Conservation (phyloP, 2,888 invertebrate genomes). For the Archips xylosteana region DNA sequence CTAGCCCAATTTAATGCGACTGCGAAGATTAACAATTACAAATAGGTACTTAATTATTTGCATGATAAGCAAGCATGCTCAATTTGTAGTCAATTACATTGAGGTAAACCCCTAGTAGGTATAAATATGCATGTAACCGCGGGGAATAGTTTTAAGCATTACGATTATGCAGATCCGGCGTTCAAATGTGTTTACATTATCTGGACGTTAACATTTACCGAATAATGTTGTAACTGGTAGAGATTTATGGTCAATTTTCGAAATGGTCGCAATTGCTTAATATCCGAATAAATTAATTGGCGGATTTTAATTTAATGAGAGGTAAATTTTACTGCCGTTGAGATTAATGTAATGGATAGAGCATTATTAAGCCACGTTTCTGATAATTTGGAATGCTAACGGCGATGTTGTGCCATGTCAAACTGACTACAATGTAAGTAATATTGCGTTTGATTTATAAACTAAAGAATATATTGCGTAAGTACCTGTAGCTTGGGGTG, state of each 20-base stretch:
- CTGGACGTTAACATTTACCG: constrained; percentile 10
- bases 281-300: not conserved
- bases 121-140: constrained; percentile 4
- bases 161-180: constrained; percentile 19
- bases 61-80: constrained; percentile 1
- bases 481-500: too few relatives aligned
- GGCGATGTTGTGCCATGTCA: not conserved
- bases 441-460: not conserved
- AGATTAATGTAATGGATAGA: not conserved
- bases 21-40: not conserved
- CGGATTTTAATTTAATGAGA: not conserved
- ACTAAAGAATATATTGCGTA: not conserved
- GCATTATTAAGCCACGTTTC: not conserved
- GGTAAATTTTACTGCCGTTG: not conserved
- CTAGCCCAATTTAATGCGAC: not conserved
- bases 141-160: constrained; percentile 17
- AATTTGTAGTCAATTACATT: constrained; percentile 10
- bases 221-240: not conserved
- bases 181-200: constrained; percentile 20
- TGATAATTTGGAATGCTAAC: not conserved
- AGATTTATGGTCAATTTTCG: constrained; percentile 3
- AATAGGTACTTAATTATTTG: not conserved
- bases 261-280: constrained; percentile 15
- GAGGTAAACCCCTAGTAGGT: not conserved
- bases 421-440: not conserved